Conservation (phyloP, 2,113 vertebrate genomes). For the Marmota flaviventris region DNA sequence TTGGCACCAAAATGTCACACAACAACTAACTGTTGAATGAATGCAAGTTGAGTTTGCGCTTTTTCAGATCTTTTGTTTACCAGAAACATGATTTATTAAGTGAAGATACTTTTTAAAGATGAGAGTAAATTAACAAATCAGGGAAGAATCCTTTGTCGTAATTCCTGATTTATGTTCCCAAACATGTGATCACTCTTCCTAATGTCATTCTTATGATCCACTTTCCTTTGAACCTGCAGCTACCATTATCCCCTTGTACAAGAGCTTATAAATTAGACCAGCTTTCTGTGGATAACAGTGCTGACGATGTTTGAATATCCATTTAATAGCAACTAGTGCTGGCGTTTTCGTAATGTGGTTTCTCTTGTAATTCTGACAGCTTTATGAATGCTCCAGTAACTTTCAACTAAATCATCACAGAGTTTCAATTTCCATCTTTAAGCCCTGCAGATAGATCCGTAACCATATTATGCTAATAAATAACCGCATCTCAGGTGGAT, state of each 20-base stretch:
- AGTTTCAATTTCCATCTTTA: slow-evolving; percentile 83
- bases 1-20: not conserved
- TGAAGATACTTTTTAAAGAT: slow-evolving; percentile 26
- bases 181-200: slow-evolving; percentile 36
- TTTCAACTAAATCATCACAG: slow-evolving; percentile 85
- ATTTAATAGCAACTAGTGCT: slow-evolving; percentile 75
- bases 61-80: slow-evolving; percentile 57
- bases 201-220: slow-evolving; percentile 45
- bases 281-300: slow-evolving; percentile 66
- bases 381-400: slow-evolving; percentile 81
- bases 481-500: slow-evolving; percentile 80
- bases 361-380: slow-evolving; percentile 83
- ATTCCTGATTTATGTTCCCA: slow-evolving; percentile 52
- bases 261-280: slow-evolving; percentile 81
- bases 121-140: slow-evolving; percentile 64
- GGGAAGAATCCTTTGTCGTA: not conserved
- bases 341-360: slow-evolving; percentile 78
- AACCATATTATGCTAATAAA: slow-evolving; percentile 84
- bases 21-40: not conserved
- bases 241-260: slow-evolving; percentile 37
- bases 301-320: slow-evolving; percentile 76
- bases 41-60: not conserved
- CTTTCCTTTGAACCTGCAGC: slow-evolving; percentile 67
- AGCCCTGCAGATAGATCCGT: slow-evolving; percentile 76
- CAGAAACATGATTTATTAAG: slow-evolving; percentile 46